A percentile compares a stretch with the other conserved stretches of the same genome.
Evolutionary conservation across 2,888 invertebrate species (phyloP).

Genomic region (Leptura quadrifasciata): DNA sequence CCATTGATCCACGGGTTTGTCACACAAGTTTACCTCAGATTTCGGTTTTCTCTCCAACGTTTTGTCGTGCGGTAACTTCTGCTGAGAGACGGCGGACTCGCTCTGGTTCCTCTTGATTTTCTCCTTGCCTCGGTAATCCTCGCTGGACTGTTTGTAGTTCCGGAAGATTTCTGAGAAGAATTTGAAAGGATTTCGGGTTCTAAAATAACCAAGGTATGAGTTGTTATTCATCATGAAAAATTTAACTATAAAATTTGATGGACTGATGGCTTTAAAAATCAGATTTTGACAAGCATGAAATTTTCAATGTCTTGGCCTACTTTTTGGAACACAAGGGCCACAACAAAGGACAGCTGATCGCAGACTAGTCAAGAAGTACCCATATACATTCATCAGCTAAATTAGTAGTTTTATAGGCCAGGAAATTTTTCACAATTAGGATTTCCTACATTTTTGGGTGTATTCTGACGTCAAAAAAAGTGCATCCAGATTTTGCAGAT

Average conservation of each 20-base stretch:
- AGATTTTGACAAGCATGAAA: slow-evolving; percentile 34
- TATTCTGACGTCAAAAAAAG: no score
- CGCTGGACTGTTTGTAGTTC: slow-evolving; percentile 46
- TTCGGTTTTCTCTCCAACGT: not conserved
- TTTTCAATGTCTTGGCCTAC: slow-evolving; percentile 19
- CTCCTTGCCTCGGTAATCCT: slow-evolving; percentile 16
- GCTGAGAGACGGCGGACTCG: slow-evolving; percentile 40
- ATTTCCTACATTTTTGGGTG: no score
- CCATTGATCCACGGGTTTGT: not conserved
- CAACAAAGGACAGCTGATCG: not conserved
- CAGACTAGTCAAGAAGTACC: no score
- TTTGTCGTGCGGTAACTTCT: not conserved
- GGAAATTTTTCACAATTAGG: no score
- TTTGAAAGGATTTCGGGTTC: slow-evolving; percentile 52
- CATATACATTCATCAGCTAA: no score
- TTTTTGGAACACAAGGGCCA: not conserved
- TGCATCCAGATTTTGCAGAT: no score
- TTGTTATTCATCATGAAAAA: slow-evolving; percentile 44
- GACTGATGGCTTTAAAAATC: slow-evolving; percentile 16
- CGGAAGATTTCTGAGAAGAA: slow-evolving; percentile 53
- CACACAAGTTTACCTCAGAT: slow-evolving; percentile 24
- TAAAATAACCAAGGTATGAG: slow-evolving; percentile 52
- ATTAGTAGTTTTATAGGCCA: no score
- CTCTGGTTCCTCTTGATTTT: slow-evolving; percentile 54
- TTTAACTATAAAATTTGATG: slow-evolving; percentile 42